Conservation (phyloP, 2,888 invertebrate species). For the Acrobasis repandana region DNA sequence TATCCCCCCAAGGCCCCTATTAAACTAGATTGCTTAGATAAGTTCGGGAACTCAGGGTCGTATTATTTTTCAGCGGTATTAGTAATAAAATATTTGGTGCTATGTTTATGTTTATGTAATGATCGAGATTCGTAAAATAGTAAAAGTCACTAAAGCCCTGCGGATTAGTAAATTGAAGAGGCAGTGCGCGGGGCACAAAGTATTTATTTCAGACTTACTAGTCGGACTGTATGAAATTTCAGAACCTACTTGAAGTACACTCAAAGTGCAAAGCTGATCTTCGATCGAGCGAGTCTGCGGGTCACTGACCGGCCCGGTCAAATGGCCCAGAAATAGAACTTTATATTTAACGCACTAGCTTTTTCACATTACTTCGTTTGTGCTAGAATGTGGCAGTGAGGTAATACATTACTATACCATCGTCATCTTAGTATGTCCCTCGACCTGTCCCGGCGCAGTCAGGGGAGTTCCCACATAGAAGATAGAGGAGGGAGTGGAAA, state of each 20-base stretch:
- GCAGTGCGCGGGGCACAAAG: too few species aligned
- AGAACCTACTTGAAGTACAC: neutral
- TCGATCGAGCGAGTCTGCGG: neutral
- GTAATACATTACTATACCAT: neutral
- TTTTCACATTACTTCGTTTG: neutral
- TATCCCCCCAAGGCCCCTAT: constrained; percentile 39
- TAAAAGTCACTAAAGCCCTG: too few species aligned
- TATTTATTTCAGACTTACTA: too few species aligned
- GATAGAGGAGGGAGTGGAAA: too few species aligned
- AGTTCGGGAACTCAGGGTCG: constrained; percentile 30
- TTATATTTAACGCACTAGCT: constrained; percentile 6
- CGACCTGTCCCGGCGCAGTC: too few species aligned
- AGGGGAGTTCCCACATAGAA: too few species aligned
- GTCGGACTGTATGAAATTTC: too few species aligned
- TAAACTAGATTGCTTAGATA: constrained; percentile 40
- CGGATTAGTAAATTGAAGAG: too few species aligned
- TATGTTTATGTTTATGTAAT: too few species aligned
- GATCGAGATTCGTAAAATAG: too few species aligned
- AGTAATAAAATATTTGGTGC: neutral
- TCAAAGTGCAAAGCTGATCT: constrained; percentile 3
- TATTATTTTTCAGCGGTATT: constrained; percentile 24
- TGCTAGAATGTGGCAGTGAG: neutral
- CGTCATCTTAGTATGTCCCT: too few species aligned
- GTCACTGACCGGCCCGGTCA: constrained; percentile 11
- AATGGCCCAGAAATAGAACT: neutral